These are phyloP conservation scores for Cliona cf. orientalis DNA, from an alignment of 37 sponge, comb jelly and placozoan genomes.

Conservation along the genomic window DNA sequence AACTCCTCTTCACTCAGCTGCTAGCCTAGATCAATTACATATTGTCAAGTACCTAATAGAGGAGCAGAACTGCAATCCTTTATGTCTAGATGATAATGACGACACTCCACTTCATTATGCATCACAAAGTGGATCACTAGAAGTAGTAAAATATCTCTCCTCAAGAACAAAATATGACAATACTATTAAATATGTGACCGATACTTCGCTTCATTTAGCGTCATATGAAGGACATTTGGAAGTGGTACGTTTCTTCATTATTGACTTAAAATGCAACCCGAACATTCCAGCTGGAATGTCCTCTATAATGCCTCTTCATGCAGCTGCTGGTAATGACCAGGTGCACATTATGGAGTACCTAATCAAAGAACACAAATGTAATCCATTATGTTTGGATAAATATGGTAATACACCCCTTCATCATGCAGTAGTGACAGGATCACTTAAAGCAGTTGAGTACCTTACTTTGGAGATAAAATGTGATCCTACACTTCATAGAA, in stretches of 20 bases:
- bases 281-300: background rate
- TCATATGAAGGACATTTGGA: background rate
- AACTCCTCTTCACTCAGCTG: background rate
- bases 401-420: conserved; percentile 3
- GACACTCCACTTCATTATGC: background rate
- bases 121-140: background rate
- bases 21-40: background rate
- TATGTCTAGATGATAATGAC: background rate
- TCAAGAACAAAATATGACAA: background rate
- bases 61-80: background rate
- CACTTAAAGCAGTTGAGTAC: background rate
- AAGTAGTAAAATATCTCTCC: background rate
- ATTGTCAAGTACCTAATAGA: background rate
- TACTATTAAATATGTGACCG: background rate
- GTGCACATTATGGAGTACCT: background rate
- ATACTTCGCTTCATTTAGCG: background rate
- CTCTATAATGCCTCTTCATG: background rate
- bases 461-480: background rate
- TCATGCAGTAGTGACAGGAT: background rate
- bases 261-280: background rate
- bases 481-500: background rate
- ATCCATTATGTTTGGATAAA: background rate
- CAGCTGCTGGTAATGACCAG: background rate
- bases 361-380: background rate
- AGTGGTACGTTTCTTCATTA: background rate